A percentile compares a stretch with the other conserved stretches of the same genome.
phyloP scores from a whole-genome alignment of 2,113 vertebrate genomes.

The Otolemur garnettii region DNA sequence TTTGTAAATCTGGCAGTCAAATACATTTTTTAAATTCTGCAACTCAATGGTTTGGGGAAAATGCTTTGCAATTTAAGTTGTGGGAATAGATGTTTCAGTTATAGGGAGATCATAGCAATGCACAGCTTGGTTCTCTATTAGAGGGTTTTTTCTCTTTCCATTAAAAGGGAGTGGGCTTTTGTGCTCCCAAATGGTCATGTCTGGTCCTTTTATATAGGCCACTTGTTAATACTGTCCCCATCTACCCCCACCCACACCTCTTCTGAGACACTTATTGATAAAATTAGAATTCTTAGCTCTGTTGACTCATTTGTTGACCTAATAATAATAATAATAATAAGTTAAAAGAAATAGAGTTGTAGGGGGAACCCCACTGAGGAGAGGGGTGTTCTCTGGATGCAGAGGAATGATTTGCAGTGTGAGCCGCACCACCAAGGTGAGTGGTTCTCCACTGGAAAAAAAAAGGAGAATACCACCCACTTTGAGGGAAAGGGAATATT shows the following conservation, averaged over 20 bases:
- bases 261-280: neutral
- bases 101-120: neutral
- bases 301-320: neutral
- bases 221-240: neutral
- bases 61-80: conserved; percentile 48
- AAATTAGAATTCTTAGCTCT: conserved; percentile 9
- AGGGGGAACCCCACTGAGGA: neutral
- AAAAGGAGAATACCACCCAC: neutral
- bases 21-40: conserved; percentile 69
- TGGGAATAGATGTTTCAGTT: neutral
- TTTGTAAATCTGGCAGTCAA: conserved; percentile 53
- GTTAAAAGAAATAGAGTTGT: neutral
- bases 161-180: neutral
- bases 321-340: neutral
- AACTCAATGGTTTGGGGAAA: conserved; percentile 28
- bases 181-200: neutral
- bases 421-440: neutral
- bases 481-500: neutral
- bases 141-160: neutral
- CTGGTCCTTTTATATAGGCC: neutral
- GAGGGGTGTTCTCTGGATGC: neutral
- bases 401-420: neutral
- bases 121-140: neutral
- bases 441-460: neutral
- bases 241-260: neutral